These are phyloP conservation scores for Metalampra italica DNA, from an alignment of 2,888 invertebrate genomes.

Conservation along the genomic window DNA sequence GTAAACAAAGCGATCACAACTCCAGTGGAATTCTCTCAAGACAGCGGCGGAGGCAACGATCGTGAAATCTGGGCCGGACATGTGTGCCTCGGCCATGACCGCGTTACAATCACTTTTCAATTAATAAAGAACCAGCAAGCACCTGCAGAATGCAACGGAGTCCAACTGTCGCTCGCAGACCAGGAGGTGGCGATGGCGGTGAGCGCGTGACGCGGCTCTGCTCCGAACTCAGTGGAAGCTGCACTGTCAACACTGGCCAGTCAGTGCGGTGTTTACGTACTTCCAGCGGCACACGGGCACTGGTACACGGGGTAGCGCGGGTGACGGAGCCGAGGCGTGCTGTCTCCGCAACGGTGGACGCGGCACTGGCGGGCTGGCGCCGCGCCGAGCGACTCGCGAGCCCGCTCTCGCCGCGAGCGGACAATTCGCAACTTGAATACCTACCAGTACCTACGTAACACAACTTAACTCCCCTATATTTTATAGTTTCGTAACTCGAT, in stretches of 20 bases:
- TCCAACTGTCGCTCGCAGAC: constrained; percentile 43
- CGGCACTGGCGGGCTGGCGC: constrained; percentile 14
- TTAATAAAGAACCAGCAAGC: constrained; percentile 70
- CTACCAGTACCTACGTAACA: constrained; percentile 40
- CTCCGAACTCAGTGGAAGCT: constrained; percentile 43
- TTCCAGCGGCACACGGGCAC: constrained; percentile 31
- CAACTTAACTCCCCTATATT: constrained; percentile 74
- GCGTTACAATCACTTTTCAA: constrained; percentile 77
- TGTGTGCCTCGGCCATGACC: constrained; percentile 75
- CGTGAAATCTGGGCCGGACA: constrained; percentile 77
- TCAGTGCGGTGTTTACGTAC: constrained; percentile 59
- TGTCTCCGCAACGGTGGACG: constrained; percentile 25
- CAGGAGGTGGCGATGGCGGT: constrained; percentile 38
- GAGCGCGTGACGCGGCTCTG: constrained; percentile 45
- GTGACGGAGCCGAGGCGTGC: constrained; percentile 10
- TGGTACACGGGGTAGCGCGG: constrained; percentile 9
- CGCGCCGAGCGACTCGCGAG: constrained; percentile 14
- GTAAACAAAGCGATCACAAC: constrained; percentile 66
- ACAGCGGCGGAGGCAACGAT: constrained; percentile 52
- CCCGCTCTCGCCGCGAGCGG: constrained; percentile 30
- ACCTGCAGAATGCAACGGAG: constrained; percentile 72
- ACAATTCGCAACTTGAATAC: constrained; percentile 53
- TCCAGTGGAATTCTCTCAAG: constrained; percentile 52
- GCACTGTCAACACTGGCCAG: constrained; percentile 47
- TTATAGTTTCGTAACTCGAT: constrained; percentile 75